Conservation (phyloP, 2,113 vertebrate species). For the Lampris incognitus region DNA sequence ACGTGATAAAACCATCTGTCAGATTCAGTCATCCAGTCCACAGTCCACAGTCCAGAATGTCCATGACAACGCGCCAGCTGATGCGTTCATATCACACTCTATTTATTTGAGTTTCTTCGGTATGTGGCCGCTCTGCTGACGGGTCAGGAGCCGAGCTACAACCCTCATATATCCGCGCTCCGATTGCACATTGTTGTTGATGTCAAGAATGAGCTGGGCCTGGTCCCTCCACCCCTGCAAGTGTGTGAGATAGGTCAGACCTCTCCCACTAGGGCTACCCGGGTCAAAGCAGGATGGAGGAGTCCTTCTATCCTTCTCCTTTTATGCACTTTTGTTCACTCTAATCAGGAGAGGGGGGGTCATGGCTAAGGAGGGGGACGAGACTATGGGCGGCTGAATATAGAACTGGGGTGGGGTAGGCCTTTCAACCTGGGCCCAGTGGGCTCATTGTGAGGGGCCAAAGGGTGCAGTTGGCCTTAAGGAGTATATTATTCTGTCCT, state of each 20-base stretch:
- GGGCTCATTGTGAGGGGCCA: not conserved
- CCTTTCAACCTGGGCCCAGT: not conserved
- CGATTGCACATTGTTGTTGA: slow-evolving; percentile 65
- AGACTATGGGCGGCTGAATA: not conserved
- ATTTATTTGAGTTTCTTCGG: slow-evolving; percentile 29
- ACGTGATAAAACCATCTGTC: no score
- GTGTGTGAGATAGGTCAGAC: slow-evolving; percentile 72
- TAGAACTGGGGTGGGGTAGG: not conserved
- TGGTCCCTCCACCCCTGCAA: slow-evolving; percentile 41
- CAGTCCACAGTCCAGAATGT: not conserved
- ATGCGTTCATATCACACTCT: not conserved
- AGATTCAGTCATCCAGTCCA: not conserved
- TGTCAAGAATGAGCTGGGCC: slow-evolving; percentile 35
- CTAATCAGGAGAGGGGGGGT: slow-evolving; percentile 2
- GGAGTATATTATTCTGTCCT: not conserved
- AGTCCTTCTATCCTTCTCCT: slow-evolving; percentile 29
- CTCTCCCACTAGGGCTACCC: slow-evolving; percentile 42
- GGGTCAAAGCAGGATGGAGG: slow-evolving; percentile 16
- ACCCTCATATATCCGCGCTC: slow-evolving; percentile 37
- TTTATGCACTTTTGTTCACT: slow-evolving; percentile 34
- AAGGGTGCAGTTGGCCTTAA: not conserved
- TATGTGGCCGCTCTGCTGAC: slow-evolving; percentile 13
- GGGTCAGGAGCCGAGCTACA: slow-evolving; percentile 27
- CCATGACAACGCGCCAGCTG: not conserved
- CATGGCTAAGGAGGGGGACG: not conserved